Percentiles rank a stretch among this genome's conserved stretches.
Evolutionary conservation across 2,888 invertebrate species (phyloP).

Genomic region (Vanessa cardui): DNA sequence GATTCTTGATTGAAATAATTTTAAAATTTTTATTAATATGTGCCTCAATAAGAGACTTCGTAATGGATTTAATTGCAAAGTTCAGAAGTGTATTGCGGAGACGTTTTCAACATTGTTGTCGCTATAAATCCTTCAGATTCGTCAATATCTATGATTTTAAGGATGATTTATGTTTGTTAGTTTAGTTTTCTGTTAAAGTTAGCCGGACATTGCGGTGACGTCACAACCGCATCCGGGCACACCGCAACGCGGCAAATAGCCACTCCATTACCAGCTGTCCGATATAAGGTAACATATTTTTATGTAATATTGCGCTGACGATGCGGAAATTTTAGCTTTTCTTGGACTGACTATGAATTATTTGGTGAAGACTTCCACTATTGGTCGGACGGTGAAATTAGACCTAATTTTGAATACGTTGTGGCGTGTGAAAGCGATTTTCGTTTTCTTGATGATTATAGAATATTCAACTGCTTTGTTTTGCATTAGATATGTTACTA

Average conservation of each 20-base stretch:
- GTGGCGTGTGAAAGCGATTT: too few species aligned
- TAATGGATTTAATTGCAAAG: too few species aligned
- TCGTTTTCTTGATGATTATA: too few species aligned
- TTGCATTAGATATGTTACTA: too few species aligned
- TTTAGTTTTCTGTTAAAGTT: constrained; percentile 16
- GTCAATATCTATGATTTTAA: neutral
- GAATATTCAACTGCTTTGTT: too few species aligned
- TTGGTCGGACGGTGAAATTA: neutral
- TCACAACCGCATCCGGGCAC: constrained; percentile 62
- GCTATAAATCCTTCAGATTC: neutral
- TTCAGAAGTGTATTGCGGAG: neutral
- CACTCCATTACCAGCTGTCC: constrained; percentile 49
- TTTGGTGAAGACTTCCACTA: neutral
- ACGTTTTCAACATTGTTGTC: neutral
- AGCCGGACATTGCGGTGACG: constrained; percentile 55
- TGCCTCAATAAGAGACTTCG: too few species aligned
- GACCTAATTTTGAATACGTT: neutral
- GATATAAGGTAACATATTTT: constrained; percentile 38
- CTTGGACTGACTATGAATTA: constrained; percentile 6
- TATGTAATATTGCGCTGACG: constrained; percentile 35
- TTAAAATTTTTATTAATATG: too few species aligned
- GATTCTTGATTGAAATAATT: too few species aligned
- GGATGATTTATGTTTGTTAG: constrained; percentile 13
- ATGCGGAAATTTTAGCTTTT: constrained; percentile 20
- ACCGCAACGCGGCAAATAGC: constrained; percentile 63